Evolutionary conservation across 2,797 vertebrate species (phyloP).

Genomic region (Cirrhinus mrigala): DNA sequence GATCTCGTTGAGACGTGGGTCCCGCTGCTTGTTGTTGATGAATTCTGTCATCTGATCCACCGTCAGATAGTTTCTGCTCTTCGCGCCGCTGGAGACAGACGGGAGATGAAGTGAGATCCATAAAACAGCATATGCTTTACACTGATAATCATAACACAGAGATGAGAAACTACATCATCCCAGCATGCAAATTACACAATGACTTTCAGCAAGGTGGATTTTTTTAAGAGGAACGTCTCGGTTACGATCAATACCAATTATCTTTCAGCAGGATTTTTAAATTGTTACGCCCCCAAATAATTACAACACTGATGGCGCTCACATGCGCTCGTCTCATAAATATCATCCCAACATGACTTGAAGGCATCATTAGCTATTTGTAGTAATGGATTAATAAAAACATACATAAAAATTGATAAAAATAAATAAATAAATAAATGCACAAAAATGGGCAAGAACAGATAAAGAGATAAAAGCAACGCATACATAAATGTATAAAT

Average conservation of each 20-base stretch:
- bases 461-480: too few species aligned
- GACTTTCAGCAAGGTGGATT: not conserved
- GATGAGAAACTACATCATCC: not conserved
- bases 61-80: conserved; percentile 82
- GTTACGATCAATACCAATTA: not conserved
- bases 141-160: not conserved
- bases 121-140: not conserved
- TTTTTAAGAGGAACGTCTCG: not conserved
- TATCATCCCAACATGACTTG: not conserved
- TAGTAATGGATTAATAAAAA: not conserved
- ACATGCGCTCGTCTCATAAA: not conserved
- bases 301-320: not conserved
- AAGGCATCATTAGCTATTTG: not conserved
- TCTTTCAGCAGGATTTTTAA: not conserved
- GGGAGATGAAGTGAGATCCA: not conserved
- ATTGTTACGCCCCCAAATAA: not conserved
- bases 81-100: conserved; percentile 81
- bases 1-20: conserved; percentile 95
- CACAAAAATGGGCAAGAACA: too few species aligned
- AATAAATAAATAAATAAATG: too few species aligned
- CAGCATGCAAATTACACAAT: not conserved
- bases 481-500: not conserved
- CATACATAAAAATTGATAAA: not conserved
- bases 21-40: conserved; percentile 93
- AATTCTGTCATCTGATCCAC: conserved; percentile 97